phyloP scores from a whole-genome alignment of 2,888 invertebrate species.

The Phlogophora meticulosa region DNA sequence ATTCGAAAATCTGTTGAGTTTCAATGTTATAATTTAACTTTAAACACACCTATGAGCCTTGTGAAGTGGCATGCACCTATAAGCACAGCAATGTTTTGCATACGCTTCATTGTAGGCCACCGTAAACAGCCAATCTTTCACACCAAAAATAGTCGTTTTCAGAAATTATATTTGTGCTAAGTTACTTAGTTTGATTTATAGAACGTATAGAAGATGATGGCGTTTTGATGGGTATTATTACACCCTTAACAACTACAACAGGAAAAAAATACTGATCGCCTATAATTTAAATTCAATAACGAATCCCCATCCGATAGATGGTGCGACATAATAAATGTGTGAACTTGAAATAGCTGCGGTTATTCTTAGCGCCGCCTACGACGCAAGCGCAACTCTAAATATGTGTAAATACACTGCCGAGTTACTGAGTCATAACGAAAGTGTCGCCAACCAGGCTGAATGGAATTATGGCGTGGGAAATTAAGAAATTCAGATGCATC shows the following conservation, averaged over 20 bases:
- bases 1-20: too few species aligned
- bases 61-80: too few species aligned
- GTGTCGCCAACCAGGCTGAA: constrained; percentile 35
- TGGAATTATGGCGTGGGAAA: constrained; percentile 25
- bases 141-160: too few species aligned
- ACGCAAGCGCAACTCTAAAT: constrained; percentile 64
- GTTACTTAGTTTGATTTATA: too few species aligned
- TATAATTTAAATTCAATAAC: constrained; percentile 13
- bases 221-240: too few species aligned
- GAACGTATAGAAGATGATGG: too few species aligned
- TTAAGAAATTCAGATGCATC: not conserved
- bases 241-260: not conserved
- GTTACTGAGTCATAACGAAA: constrained; percentile 60
- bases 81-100: too few species aligned
- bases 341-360: constrained; percentile 81
- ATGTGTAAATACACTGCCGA: constrained; percentile 61
- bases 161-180: too few species aligned
- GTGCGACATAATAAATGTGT: constrained; percentile 70
- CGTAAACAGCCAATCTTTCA: too few species aligned
- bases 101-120: too few species aligned
- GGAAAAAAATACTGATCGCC: not conserved
- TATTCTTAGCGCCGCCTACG: constrained; percentile 77
- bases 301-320: constrained; percentile 30
- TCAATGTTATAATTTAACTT: too few species aligned
- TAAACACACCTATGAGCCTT: too few species aligned